Percentiles rank a stretch among this genome's conserved stretches.
Evolutionary conservation across 2,797 vertebrate genomes (phyloP).

Genomic region (Phoeniculus purpureus): DNA sequence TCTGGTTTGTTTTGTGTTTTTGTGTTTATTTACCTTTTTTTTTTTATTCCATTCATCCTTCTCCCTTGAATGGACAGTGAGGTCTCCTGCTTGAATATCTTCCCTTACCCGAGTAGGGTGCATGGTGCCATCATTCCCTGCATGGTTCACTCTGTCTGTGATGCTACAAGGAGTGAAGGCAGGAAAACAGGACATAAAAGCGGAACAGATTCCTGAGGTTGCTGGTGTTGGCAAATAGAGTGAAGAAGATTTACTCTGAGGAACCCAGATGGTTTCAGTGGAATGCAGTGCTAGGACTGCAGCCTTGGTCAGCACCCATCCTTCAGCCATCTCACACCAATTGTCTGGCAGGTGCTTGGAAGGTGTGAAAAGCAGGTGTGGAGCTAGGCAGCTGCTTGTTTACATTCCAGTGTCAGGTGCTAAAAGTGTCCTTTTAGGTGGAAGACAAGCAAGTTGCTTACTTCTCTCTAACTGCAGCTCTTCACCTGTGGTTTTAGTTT

Average conservation of each 20-base stretch:
- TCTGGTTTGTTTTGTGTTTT: neutral
- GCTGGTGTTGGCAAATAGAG: neutral
- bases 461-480: neutral
- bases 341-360: neutral
- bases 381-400: slow-evolving; percentile 2
- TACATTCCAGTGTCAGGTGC: slow-evolving; percentile 10
- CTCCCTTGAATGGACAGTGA: neutral
- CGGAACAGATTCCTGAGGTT: neutral
- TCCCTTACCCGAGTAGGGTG: neutral
- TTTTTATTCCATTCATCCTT: too few species aligned
- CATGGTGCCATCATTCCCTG: neutral
- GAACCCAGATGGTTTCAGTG: neutral
- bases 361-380: neutral
- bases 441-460: neutral
- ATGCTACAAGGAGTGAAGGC: neutral
- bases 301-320: neutral
- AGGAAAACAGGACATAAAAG: neutral
- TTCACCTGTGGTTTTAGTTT: slow-evolving; percentile 11
- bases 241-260: neutral
- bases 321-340: neutral
- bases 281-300: neutral
- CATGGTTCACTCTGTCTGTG: neutral
- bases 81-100: neutral
- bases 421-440: slow-evolving; percentile 17
- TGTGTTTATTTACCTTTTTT: too few species aligned